Base-by-base conservation (phyloP, 2,797 vertebrate genomes). In the Enoplosus armatus region DNA sequence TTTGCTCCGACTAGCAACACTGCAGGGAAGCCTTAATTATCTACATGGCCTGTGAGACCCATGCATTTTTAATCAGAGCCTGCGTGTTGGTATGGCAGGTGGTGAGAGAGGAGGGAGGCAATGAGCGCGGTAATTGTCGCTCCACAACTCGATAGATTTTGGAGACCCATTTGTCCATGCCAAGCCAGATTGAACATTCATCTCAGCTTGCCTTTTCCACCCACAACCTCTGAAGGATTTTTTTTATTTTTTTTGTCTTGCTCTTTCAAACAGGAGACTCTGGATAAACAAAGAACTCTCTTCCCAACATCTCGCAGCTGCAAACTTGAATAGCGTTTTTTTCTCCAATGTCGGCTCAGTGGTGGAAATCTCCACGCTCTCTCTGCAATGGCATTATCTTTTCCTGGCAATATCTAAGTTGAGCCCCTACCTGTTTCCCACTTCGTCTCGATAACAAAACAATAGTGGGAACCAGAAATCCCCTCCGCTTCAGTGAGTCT, bases 31-130 rank as follows among this genome's bases (percentile, higher is more conserved):
- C 76, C 60, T 85, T 80, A 83, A 89, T 90, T 78, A 87, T 90
- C 70, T 75, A 79, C 84, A 80, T 77, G 74, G 73, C 79, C 73
- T 70, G 79, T 39, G 80, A 81, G 79, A 67, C 6, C 37, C 55
- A 84, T 92, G 69, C 83, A 89, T 89, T 88, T 92, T 90, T 89
- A 89, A 94, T 88, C 75, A 84, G 76, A 62, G 81, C 53, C 77
- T 53, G 75, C n/a, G 12, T 74, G 55, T 60, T 76, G 63, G 74
- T 59, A 29, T 41, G 73, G 86, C 92, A 92, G 87, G 85, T 86
- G 87, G 81, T 29, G 56, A 79, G 76, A 82, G 79, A 77, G 83
- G 84, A 79, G 72, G 58, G 45, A 79, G 72, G 70, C 72, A 83
- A 68, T 7, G 58, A 82, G 70, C 26, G 26, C 78, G 55, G 53